Conservation (phyloP, 2,113 vertebrate genomes). For the Prinia subflava region DNA sequence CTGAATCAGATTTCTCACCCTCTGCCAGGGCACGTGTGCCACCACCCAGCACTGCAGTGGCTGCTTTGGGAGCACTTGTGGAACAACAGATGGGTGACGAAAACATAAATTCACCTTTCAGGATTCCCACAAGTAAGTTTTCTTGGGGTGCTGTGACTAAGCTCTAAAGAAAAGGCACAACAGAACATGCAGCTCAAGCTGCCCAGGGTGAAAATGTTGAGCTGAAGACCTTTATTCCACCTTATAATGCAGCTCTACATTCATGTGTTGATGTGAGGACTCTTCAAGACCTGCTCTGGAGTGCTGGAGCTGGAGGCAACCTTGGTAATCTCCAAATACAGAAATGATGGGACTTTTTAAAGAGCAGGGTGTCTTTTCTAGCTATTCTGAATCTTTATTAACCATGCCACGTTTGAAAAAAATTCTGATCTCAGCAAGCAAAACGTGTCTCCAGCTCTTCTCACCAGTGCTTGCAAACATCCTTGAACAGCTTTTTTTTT, state of each 20-base stretch:
- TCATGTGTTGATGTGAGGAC: background rate
- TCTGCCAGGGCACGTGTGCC: background rate
- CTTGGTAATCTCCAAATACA: background rate
- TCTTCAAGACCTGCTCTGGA: background rate
- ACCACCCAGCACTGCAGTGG: background rate
- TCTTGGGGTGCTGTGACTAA: background rate
- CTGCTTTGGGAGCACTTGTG: background rate
- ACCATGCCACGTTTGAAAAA: background rate
- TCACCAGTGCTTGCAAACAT: background rate
- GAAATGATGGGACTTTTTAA: background rate
- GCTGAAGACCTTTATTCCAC: background rate
- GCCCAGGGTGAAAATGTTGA: background rate
- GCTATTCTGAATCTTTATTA: background rate
- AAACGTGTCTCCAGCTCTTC: background rate
- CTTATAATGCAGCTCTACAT: background rate
- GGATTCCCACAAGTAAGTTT: background rate
- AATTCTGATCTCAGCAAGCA: background rate
- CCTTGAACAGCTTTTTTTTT: background rate
- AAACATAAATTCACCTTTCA: background rate
- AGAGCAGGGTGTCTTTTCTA: background rate
- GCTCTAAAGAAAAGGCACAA: background rate
- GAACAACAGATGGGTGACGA: background rate
- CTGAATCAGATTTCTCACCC: background rate
- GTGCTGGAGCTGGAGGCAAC: background rate
- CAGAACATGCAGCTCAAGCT: background rate